Evolutionary conservation across 1,140 invertebrate species (phyloP).

Genomic region (Sinella curviseta): DNA sequence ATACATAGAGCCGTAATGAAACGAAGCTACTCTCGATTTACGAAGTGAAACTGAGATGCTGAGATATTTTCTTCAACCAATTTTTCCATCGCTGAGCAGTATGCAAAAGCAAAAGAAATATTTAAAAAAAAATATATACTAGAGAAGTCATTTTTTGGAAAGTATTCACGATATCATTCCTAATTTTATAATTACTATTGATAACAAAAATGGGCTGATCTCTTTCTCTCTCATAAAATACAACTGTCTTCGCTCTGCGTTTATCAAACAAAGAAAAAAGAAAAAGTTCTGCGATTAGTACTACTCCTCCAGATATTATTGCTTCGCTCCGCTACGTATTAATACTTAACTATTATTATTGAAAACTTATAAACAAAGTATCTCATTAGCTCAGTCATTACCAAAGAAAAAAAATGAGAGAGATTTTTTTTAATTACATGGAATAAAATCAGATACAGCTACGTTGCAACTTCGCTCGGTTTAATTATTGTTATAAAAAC

Average conservation of each 20-base stretch:
- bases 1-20: not conserved
- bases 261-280: not conserved
- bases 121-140: no score
- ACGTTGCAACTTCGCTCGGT: conserved; percentile 19
- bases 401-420: conserved; percentile 20
- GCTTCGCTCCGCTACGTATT: conserved; percentile 14
- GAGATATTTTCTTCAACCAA: conserved; percentile 7
- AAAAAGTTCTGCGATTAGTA: not conserved
- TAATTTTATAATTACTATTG: not conserved
- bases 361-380: conserved; percentile 2
- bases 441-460: not conserved
- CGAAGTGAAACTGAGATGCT: conserved; percentile 8
- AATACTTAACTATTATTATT: conserved; percentile 1
- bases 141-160: conserved; percentile 2
- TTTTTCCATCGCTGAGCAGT: conserved; percentile 4
- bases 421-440: not conserved
- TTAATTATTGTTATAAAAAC: not conserved
- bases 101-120: not conserved
- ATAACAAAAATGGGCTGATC: conserved; percentile 6
- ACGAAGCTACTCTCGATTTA: conserved; percentile 23
- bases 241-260: conserved; percentile 13
- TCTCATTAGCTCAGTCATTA: conserved; percentile 26
- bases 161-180: conserved; percentile 21
- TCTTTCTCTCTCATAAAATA: conserved; percentile 9
- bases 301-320: not conserved